Base-by-base conservation (phyloP, 2,888 invertebrate genomes). In the Druceiella hillmani region DNA sequence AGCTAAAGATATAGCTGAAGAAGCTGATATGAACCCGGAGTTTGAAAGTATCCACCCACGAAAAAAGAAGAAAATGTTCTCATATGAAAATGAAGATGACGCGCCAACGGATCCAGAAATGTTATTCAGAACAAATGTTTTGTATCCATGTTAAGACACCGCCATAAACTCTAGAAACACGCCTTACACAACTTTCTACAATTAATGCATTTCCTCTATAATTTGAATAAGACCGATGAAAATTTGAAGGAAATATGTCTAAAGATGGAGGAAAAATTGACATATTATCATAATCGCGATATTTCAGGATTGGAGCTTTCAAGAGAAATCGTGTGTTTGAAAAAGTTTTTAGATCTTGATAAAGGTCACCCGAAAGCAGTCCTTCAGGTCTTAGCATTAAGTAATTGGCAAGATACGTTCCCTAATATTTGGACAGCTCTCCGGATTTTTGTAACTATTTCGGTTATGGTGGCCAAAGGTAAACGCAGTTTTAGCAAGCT, bases 391-490 rank as follows among this genome's bases (percentile, higher is more conserved):
- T n/a, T n/a, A n/a, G n/a, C n/a, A n/a, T n/a, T n/a, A n/a, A n/a
- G n/a, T n/a, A n/a, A n/a, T n/a, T n/a, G n/a, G n/a, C n/a, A 32
- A 12, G 32, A 17, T 17, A 10, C 12, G 12, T 32, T 32, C 12
- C 32, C 17, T 10, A 32, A 15, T 15, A n/a, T 32, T 9, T 32
- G 32, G 32, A 32, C 16, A 17, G n/a, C n/a, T n/a, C n/a, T n/a
- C n/a, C n/a, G n/a, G n/a, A n/a, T n/a, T n/a, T 12, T 32, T 7
- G 10, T 32, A 15, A 32, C 44, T 38, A 29, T 40, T 28, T 40
- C 41, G 17, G 38, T 43, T 11, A 43, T 44, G 3, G 45, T 45
- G 24, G 48, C 45, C 3, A 41, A 36, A 25, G 43, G 43, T 6
- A 38, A 45, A 33, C 29, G 43, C 4, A 43, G 43, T 40, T 45